Percentiles rank a stretch among this genome's conserved stretches.
phyloP scores from a whole-genome alignment of 2,797 vertebrate genomes.

The Spondyliosoma cantharus region DNA sequence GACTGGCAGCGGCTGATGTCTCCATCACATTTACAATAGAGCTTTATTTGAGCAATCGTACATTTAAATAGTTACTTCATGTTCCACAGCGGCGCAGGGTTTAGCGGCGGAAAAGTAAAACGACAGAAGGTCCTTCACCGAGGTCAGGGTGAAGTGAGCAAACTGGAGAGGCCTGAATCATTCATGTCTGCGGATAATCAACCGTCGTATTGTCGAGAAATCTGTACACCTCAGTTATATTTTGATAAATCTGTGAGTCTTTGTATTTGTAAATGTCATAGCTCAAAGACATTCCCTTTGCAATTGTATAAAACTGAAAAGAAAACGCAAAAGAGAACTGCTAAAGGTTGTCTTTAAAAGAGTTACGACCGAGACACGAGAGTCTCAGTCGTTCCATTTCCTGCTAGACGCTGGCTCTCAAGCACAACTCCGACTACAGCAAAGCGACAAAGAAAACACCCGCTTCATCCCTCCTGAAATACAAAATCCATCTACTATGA shows the following conservation, averaged over 20 bases:
- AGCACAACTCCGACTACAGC: neutral
- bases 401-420: neutral
- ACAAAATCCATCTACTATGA: neutral
- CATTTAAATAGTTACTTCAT: conserved; percentile 23
- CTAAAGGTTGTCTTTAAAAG: neutral
- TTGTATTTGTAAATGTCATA: neutral
- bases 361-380: neutral
- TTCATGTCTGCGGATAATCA: conserved; percentile 7
- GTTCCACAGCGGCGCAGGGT: conserved; percentile 21
- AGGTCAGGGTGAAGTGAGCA: conserved; percentile 4
- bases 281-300: neutral
- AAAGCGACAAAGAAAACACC: neutral
- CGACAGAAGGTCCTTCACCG: neutral
- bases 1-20: conserved; percentile 54
- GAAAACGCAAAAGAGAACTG: neutral
- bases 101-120: conserved; percentile 4
- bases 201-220: neutral
- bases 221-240: neutral
- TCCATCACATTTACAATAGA: conserved; percentile 62
- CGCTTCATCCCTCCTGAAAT: neutral
- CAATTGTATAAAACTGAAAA: neutral
- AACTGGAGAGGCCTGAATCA: conserved; percentile 4
- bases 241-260: neutral
- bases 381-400: neutral
- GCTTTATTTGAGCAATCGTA: conserved; percentile 48